A percentile compares a stretch with the other conserved stretches of the same genome.
phyloP scores from a whole-genome alignment of 2,797 vertebrate species.

The Melanotaenia trifasciata region DNA sequence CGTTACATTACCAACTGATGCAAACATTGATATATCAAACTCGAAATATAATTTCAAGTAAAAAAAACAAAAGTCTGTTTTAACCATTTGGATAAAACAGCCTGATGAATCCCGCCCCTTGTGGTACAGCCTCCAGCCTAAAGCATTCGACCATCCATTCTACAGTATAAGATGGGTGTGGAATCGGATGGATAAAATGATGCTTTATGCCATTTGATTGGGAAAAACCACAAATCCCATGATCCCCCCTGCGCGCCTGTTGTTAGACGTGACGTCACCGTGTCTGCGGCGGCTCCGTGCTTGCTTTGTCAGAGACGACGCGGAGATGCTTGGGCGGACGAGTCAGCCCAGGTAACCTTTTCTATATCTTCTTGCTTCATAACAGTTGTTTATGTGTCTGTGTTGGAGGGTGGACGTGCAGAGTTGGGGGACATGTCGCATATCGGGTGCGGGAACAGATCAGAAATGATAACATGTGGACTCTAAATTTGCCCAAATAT shows the following conservation, averaged over 20 bases:
- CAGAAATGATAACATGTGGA: constrained; percentile 7
- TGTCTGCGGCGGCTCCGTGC: constrained; percentile 49
- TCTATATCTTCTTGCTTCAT: constrained; percentile 22
- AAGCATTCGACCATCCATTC: background rate
- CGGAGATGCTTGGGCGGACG: constrained; percentile 61
- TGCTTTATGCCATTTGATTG: background rate
- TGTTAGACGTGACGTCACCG: constrained; percentile 59
- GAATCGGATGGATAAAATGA: background rate
- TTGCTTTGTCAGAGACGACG: constrained; percentile 74
- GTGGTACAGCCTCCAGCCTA: background rate
- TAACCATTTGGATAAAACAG: background rate
- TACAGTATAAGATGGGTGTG: background rate
- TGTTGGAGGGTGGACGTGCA: no score
- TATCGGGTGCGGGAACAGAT: background rate
- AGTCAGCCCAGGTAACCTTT: constrained; percentile 53
- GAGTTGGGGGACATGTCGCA: background rate
- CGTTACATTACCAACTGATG: background rate
- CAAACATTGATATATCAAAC: background rate
- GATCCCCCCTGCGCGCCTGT: background rate
- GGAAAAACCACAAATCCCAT: constrained; percentile 71
- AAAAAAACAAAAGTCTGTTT: background rate
- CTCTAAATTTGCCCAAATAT: constrained; percentile 17
- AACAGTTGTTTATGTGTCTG: background rate
- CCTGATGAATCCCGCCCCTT: background rate
- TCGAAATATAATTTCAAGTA: background rate